Evolutionary conservation across 2,888 invertebrate genomes (phyloP).

Genomic region (Drosophila vallismaia): DNA sequence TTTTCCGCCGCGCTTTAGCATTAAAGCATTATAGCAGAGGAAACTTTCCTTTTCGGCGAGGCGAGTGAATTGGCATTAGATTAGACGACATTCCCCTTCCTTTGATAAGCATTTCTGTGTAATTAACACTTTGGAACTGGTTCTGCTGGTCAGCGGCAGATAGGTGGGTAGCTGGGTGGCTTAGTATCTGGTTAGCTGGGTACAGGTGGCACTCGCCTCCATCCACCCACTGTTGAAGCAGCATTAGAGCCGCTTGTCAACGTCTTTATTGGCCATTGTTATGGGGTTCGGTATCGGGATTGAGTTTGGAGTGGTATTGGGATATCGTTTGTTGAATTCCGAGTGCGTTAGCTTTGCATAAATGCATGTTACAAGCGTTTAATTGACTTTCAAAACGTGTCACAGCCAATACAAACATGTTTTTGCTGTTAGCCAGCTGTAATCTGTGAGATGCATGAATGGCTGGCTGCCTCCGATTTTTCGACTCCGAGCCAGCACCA

Average conservation of each 20-base stretch:
- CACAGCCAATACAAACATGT: slow-evolving; percentile 59
- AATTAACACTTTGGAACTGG: slow-evolving; percentile 17
- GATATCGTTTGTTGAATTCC: slow-evolving; percentile 3
- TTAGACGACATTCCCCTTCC: slow-evolving; percentile 20
- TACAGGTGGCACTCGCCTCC: slow-evolving; percentile 3
- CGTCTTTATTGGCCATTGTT: slow-evolving; percentile 15
- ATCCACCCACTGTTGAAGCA: slow-evolving; percentile 5
- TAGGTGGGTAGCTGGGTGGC: background rate
- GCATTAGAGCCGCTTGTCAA: background rate
- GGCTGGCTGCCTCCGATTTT: slow-evolving; percentile 26
- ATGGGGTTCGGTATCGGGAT: background rate
- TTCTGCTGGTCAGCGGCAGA: slow-evolving; percentile 8
- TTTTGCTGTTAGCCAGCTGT: slow-evolving; percentile 45
- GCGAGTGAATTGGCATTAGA: slow-evolving; percentile 7
- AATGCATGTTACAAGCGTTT: slow-evolving; percentile 64
- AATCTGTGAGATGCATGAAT: slow-evolving; percentile 39
- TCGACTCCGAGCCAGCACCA: slow-evolving; percentile 25
- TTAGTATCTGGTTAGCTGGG: background rate
- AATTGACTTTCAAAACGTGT: slow-evolving; percentile 68
- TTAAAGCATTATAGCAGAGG: slow-evolving; percentile 1
- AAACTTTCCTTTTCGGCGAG: slow-evolving; percentile 20
- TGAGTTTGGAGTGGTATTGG: background rate
- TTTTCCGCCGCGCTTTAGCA: slow-evolving; percentile 1
- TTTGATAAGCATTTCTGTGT: slow-evolving; percentile 12
- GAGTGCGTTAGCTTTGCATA: slow-evolving; percentile 52